Evolutionary conservation across 2,113 vertebrate genomes (phyloP).

Genomic region (Athene noctua): DNA sequence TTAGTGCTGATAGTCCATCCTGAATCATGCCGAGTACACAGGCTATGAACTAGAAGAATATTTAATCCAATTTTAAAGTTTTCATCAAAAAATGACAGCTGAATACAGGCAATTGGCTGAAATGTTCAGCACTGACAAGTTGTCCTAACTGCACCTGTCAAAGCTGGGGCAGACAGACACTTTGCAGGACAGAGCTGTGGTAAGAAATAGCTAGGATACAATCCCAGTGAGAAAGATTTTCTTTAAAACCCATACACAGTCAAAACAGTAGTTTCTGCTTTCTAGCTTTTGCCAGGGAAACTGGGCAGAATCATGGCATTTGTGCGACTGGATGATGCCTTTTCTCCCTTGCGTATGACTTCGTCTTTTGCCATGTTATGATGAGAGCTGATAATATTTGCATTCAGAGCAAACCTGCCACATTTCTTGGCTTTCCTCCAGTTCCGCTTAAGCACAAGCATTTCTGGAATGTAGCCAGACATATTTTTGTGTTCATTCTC

Average conservation of each 20-base stretch:
- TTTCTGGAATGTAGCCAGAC: neutral
- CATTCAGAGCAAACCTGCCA: neutral
- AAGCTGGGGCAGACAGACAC: neutral
- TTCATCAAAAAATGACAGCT: neutral
- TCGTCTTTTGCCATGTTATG: neutral
- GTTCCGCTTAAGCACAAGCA: neutral
- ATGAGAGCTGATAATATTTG: neutral
- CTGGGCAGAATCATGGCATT: neutral
- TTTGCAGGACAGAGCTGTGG: neutral
- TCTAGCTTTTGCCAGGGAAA: neutral
- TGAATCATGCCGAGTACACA: neutral
- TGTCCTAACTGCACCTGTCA: neutral
- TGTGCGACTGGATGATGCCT: neutral
- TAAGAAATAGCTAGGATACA: neutral
- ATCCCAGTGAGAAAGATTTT: neutral
- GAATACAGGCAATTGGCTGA: neutral
- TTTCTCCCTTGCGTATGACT: neutral
- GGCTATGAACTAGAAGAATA: neutral
- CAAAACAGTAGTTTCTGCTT: neutral
- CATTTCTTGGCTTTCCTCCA: neutral
- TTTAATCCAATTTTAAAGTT: neutral
- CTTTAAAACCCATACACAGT: neutral
- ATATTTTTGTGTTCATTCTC: constrained; percentile 5
- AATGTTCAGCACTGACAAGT: neutral
- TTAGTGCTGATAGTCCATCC: neutral